A percentile compares a stretch with the other conserved stretches of the same genome.
Evolutionary conservation across 2,888 invertebrate species (phyloP).

Genomic region (Tolmerus cingulatus): DNA sequence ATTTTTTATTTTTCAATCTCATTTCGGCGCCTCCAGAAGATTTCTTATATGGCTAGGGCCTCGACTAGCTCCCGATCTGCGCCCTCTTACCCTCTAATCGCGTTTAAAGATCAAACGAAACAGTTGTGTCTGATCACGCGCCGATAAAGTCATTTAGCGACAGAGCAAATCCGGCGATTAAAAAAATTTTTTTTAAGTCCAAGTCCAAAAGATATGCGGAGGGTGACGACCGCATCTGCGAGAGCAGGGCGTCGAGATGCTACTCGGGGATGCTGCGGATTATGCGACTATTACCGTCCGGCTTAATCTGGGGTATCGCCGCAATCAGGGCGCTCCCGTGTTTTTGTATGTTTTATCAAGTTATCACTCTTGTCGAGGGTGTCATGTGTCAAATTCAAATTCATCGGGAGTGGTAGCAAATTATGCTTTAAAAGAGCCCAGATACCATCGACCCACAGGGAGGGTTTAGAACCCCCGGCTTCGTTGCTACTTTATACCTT

Average conservation of each 20-base stretch:
- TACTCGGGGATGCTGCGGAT: not conserved
- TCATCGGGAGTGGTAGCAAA: constrained; percentile 7
- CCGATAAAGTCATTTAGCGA: constrained; percentile 17
- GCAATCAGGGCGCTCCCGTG: not conserved
- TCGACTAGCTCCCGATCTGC: not conserved
- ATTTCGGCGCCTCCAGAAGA: not conserved
- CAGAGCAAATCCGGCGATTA: constrained; percentile 29
- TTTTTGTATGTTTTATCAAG: constrained; percentile 19
- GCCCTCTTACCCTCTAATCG: constrained; percentile 19
- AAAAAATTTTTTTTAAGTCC: not conserved
- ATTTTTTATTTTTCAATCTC: not conserved
- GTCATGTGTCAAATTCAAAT: constrained; percentile 41
- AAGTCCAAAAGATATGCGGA: not conserved
- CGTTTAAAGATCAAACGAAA: constrained; percentile 34
- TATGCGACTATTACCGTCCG: constrained; percentile 7
- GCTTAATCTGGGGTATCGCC: not conserved
- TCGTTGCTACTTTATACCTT: not conserved
- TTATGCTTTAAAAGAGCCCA: constrained; percentile 25
- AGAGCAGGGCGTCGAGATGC: not conserved
- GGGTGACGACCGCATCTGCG: not conserved
- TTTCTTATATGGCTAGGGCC: not conserved
- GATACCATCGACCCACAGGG: constrained; percentile 1
- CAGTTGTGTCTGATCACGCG: constrained; percentile 34
- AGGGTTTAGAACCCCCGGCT: not conserved
- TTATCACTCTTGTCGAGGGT: constrained; percentile 32